Base-by-base conservation (phyloP, 2,888 invertebrate species). In the Amiota minor region DNA sequence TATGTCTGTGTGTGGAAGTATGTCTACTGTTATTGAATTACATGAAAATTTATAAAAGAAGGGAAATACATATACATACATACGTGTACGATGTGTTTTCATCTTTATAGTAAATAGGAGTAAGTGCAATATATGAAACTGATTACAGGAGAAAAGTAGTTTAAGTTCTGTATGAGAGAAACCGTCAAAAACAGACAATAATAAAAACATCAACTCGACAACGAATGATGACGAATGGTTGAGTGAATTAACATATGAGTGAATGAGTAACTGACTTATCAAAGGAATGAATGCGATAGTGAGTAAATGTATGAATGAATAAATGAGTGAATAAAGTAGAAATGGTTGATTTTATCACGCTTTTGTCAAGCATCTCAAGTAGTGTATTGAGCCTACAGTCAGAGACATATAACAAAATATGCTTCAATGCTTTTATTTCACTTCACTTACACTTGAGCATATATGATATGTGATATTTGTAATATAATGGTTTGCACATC, bases 91-190 rank as follows among this genome's bases (percentile, higher is more conserved):
- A 35, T 35, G 35, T 35, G 35, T 45, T n/a, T 80, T 75, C 76
- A 78, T 80, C 83, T 81, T 81, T 76, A 84, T 81, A 84, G 80
- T 83, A 79, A 84, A 72, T 81, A 82, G 77, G 83, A 84, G 77
- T 73, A 83, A 84, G 77, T 73, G 70, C 53, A 23, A n/a, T 45
- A 73, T 70, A 53, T 53, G 55, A 50, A 45, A 47, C 47, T 65
- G 72, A 59, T 55, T 72, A 23, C 46, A 55, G 65, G 6, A 4
- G 65, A 67, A 72, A 67, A 64, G 64, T 64, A 71, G 71, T 67
- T 72, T 55, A 67, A 72, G 67, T 72, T 67, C 65, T 72, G 65
- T 67, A 47, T 49, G 72, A 47, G 50, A 72, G 47, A 14, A 71
- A 23, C 16, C 68, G 59, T 53, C 68, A 75, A 16, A 61, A 50